Conservation (phyloP, 1,140 invertebrate species). For the Venturia canescens region DNA sequence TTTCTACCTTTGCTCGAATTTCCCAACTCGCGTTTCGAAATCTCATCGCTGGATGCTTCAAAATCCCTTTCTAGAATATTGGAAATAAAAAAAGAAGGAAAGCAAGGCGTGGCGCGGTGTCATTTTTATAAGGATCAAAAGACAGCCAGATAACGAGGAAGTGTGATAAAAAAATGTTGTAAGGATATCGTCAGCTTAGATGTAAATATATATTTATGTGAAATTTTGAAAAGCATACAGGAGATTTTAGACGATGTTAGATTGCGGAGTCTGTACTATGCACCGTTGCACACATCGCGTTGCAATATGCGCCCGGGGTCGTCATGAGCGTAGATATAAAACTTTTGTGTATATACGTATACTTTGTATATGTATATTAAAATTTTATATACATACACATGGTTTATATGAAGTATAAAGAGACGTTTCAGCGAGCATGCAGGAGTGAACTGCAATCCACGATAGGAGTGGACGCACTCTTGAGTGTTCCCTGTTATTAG, state of each 20-base stretch:
- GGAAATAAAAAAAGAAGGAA: neutral
- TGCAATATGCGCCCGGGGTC: conserved; percentile 28
- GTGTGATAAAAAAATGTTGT: neutral
- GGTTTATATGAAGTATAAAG: conserved; percentile 34
- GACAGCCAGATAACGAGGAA: neutral
- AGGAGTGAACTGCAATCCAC: conserved; percentile 57
- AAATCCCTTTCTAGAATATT: neutral
- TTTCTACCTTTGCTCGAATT: no score
- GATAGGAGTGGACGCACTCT: conserved; percentile 69
- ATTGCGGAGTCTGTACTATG: conserved; percentile 34
- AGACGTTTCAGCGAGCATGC: conserved; percentile 51
- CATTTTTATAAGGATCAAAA: neutral
- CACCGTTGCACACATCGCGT: conserved; percentile 36
- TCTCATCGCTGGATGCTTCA: neutral
- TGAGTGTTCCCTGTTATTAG: conserved; percentile 74
- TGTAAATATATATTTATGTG: neutral
- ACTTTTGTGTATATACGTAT: neutral
- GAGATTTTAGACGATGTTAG: conserved; percentile 23
- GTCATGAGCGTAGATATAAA: conserved; percentile 42
- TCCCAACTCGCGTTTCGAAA: no score
- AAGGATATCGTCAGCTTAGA: neutral
- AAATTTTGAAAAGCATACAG: conserved; percentile 20
- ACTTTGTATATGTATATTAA: neutral
- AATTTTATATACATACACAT: conserved; percentile 42
- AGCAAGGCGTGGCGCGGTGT: no score